These are phyloP conservation scores for Neomorphus geoffroyi DNA, from an alignment of 2,797 vertebrate species.

Conservation along the genomic window DNA sequence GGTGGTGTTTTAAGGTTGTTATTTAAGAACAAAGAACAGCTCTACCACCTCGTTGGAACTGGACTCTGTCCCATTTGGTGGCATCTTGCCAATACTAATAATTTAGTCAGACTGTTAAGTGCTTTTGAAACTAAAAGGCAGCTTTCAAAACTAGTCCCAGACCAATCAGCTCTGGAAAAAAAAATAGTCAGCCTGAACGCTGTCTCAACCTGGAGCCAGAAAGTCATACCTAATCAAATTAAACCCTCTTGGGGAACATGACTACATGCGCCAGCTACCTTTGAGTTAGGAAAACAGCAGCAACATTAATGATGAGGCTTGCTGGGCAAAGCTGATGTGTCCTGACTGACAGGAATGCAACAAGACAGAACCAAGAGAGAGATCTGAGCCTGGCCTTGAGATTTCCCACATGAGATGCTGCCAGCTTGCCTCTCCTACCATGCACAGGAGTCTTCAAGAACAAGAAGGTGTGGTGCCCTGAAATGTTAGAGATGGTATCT, in stretches of 20 bases:
- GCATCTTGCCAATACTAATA: background rate
- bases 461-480: background rate
- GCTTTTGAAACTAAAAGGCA: background rate
- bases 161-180: background rate
- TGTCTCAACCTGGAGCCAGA: slow-evolving; percentile 2
- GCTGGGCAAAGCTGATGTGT: background rate
- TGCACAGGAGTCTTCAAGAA: background rate
- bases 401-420: background rate
- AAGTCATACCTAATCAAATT: background rate
- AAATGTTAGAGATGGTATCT: background rate
- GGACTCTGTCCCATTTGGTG: rapidly evolving
- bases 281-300: background rate
- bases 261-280: rapidly evolving
- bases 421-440: background rate
- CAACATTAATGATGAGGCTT: background rate
- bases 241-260: background rate
- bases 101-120: background rate
- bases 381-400: background rate
- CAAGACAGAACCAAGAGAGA: background rate
- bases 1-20: background rate
- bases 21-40: background rate
- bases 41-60: background rate
- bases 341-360: background rate
- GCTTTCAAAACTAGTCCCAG: background rate
- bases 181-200: background rate